These are phyloP conservation scores for Limnodromus scolopaceus DNA, from an alignment of 2,797 vertebrate species.

Conservation along the genomic window DNA sequence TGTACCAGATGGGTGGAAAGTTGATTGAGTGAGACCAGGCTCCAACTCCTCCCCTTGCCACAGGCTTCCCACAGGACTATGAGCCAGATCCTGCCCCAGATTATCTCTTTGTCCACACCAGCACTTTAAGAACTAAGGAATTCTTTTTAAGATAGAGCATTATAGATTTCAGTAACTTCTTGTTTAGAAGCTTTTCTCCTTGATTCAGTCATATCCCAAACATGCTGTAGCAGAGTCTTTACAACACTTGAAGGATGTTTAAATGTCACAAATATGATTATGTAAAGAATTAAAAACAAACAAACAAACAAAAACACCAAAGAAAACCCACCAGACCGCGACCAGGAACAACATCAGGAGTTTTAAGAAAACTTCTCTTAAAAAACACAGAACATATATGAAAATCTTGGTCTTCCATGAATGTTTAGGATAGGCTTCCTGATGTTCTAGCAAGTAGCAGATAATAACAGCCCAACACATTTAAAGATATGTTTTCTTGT, in stretches of 20 bases:
- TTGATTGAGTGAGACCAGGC: background rate
- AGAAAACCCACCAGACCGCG: background rate
- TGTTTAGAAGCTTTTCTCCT: background rate
- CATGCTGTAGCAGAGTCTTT: background rate
- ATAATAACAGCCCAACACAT: rapidly evolving
- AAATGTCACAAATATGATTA: background rate
- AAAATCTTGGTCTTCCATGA: rapidly evolving
- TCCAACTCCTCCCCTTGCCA: background rate
- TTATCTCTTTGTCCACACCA: background rate
- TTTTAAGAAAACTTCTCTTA: background rate
- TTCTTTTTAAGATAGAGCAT: background rate
- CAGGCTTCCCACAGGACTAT: background rate
- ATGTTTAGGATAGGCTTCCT: background rate
- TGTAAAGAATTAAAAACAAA: background rate
- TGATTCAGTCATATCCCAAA: background rate
- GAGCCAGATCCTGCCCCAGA: background rate
- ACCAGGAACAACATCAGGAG: background rate
- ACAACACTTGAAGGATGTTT: background rate
- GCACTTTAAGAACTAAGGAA: background rate
- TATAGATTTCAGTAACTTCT: background rate
- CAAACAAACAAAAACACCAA: background rate
- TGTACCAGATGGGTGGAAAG: background rate
- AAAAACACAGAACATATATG: background rate
- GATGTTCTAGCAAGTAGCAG: background rate
- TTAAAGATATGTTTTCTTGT: background rate